Evolutionary conservation across 2,888 invertebrate genomes (phyloP).

Genomic region (Baccha elongata): DNA sequence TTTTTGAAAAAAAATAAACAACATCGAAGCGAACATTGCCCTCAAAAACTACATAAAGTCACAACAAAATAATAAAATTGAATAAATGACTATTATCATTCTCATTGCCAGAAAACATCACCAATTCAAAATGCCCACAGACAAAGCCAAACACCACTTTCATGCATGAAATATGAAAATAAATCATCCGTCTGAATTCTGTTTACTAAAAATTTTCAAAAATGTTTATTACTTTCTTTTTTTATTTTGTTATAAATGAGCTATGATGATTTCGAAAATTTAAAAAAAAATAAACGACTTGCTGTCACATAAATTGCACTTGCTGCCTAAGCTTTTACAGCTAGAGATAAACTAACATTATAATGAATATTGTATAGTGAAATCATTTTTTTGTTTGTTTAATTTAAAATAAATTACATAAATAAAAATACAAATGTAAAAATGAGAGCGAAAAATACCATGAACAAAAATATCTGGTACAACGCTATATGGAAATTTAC

Average conservation of each 20-base stretch:
- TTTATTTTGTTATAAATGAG: slow-evolving; percentile 22
- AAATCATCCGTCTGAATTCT: slow-evolving; percentile 20
- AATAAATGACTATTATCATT: too few species aligned
- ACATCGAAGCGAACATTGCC: too few species aligned
- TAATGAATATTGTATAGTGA: slow-evolving; percentile 14
- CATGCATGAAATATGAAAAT: slow-evolving; percentile 24
- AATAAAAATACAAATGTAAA: slow-evolving; percentile 65
- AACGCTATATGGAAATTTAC: slow-evolving; percentile 60
- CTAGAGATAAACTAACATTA: slow-evolving; percentile 29
- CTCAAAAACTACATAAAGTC: too few species aligned
- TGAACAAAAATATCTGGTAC: slow-evolving; percentile 28
- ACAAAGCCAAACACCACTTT: slow-evolving; percentile 22
- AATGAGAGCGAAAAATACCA: slow-evolving; percentile 51
- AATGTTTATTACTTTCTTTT: slow-evolving; percentile 45
- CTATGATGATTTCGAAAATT: slow-evolving; percentile 34
- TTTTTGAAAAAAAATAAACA: too few species aligned
- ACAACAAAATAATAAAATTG: too few species aligned
- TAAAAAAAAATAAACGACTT: slow-evolving; percentile 25
- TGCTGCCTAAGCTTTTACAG: slow-evolving; percentile 17
- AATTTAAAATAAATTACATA: slow-evolving; percentile 59
- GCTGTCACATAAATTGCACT: slow-evolving; percentile 29
- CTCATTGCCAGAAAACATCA: not conserved
- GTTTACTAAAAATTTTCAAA: slow-evolving; percentile 40
- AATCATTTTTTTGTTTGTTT: slow-evolving; percentile 33
- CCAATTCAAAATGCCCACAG: not conserved